These are phyloP conservation scores for Tachuris rubrigastra DNA, from an alignment of 2,113 vertebrate species.

Conservation along the genomic window DNA sequence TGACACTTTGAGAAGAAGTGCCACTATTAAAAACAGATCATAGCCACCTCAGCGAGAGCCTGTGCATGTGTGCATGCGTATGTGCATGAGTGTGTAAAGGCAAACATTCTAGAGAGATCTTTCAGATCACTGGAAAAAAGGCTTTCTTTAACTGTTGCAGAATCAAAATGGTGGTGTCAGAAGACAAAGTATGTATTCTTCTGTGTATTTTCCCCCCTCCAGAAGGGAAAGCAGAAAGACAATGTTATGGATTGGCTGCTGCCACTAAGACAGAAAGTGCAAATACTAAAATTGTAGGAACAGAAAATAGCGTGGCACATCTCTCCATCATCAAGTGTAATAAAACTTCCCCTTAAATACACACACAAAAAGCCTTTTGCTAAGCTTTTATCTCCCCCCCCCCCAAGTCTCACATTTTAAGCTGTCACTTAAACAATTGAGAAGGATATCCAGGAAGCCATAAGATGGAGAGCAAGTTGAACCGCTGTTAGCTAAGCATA, in stretches of 20 bases:
- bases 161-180: not conserved
- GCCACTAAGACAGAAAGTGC: slow-evolving; percentile 33
- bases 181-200: not conserved
- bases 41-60: not conserved
- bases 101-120: not conserved
- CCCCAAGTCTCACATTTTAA: slow-evolving; percentile 53
- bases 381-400: slow-evolving; percentile 43
- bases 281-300: slow-evolving; percentile 25
- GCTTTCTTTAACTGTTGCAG: not conserved
- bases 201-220: not conserved
- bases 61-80: not conserved
- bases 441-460: slow-evolving; percentile 47
- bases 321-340: slow-evolving; percentile 23
- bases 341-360: slow-evolving; percentile 47
- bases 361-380: slow-evolving; percentile 16
- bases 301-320: not conserved
- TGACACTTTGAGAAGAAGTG: slow-evolving; percentile 72
- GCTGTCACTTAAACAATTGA: slow-evolving; percentile 53
- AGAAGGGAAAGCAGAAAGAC: slow-evolving; percentile 34
- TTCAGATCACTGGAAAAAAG: not conserved
- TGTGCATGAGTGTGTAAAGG: not conserved
- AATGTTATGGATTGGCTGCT: not conserved
- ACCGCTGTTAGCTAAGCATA: not conserved
- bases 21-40: slow-evolving; percentile 67
- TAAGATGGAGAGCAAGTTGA: slow-evolving; percentile 40